Evolutionary conservation across 1,140 invertebrate genomes (phyloP), one percentile per base, ranked within the genome.

Genomic region (Drosophila baimaii): DNA sequence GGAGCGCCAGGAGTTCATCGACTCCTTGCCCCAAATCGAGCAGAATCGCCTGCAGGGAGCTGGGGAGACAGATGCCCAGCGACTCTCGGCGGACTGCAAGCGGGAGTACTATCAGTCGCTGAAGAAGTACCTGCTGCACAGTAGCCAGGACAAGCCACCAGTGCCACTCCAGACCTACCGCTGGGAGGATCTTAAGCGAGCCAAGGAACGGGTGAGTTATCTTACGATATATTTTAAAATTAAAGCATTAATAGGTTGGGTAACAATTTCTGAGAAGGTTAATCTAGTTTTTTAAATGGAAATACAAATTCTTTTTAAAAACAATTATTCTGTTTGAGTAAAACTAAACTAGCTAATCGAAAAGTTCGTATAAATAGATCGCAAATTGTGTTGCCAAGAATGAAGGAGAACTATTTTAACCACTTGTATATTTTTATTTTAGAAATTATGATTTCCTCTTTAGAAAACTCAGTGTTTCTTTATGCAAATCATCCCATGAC

Each of bases 121-220:
- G 15, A 89, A 90, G 69, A 90, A 92, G 62, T 92, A 92, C 72
- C 64, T 91, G 29, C 61, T 91, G 51, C 74, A 91, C 41, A 84
- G 39, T 49, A 75, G 76, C 37, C 58, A 71, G 92, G 93, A 94
- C 92, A 92, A 90, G 86, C 94, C 94, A 74, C 93, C 93, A 69
- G 93, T 95, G 78, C 94, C 94, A 27, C 92, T 94, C 80, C 94
- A 95, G 89, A 95, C 95, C 29, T 95, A 95, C 92, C 93, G 94
- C 93, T 96, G 95, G 95, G 95, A 96, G 92, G 95, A 96, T 92
- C 90, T 96, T 12, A 91, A 93, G 76, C 92, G 94, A 84, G 93
- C 94, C 68, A 92, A 92, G 64, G 90, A 92, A 69, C 80, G 92
- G 78, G 91, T 92, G 62, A 91, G 91, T 54, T 15, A 29, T 2